Evolutionary conservation across 2,888 invertebrate genomes (phyloP).

Genomic region (Apodemia zela): DNA sequence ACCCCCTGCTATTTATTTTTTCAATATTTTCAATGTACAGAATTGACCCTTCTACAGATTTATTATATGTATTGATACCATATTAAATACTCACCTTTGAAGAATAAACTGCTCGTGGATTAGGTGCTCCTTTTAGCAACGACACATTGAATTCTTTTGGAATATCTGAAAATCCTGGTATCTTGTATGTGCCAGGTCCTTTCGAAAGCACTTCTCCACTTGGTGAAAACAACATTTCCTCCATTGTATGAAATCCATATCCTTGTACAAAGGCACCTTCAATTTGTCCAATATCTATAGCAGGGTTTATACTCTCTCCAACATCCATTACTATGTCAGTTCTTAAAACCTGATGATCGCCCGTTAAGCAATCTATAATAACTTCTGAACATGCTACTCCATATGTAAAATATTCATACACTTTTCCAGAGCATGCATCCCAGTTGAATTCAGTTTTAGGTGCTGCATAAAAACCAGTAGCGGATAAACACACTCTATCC

Average conservation of each 20-base stretch:
- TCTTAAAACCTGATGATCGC: slow-evolving; percentile 89
- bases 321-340: slow-evolving; percentile 96
- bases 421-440: slow-evolving; percentile 82
- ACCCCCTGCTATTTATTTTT: no score
- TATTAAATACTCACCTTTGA: slow-evolving; percentile 85
- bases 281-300: slow-evolving; percentile 89
- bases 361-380: slow-evolving; percentile 92
- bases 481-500: slow-evolving; percentile 84
- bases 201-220: slow-evolving; percentile 85
- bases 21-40: no score
- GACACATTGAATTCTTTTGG: slow-evolving; percentile 92
- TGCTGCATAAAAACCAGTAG: slow-evolving; percentile 87
- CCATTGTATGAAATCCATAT: slow-evolving; percentile 90
- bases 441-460: slow-evolving; percentile 83
- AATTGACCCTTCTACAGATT: no score
- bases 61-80: no score
- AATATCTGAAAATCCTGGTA: slow-evolving; percentile 91
- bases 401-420: slow-evolving; percentile 89
- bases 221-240: slow-evolving; percentile 89
- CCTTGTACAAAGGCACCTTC: slow-evolving; percentile 95
- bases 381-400: slow-evolving; percentile 91
- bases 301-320: slow-evolving; percentile 93
- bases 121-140: slow-evolving; percentile 88
- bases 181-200: slow-evolving; percentile 92
- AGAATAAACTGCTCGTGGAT: slow-evolving; percentile 91